These are phyloP conservation scores for Crocuta crocuta DNA, from an alignment of 2,113 vertebrate species.

Conservation along the genomic window DNA sequence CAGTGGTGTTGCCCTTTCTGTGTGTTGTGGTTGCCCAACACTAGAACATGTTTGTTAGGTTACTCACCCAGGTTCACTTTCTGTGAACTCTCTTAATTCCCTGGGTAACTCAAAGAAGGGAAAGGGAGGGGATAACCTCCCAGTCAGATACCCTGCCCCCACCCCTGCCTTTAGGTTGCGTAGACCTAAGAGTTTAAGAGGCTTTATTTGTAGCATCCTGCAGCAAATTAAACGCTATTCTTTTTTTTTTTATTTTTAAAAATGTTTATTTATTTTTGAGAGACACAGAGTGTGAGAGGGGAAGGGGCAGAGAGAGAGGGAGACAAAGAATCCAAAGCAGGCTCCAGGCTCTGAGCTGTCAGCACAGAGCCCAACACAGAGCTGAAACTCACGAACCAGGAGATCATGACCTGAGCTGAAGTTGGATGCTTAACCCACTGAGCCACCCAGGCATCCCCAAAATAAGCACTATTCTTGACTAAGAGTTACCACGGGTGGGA, in stretches of 20 bases:
- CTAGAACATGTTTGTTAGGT: background rate
- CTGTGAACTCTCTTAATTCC: background rate
- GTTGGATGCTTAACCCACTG: too few species aligned
- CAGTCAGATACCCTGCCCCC: background rate
- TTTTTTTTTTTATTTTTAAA: background rate
- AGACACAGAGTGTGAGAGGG: too few species aligned
- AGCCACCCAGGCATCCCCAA: too few species aligned
- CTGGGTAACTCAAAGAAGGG: background rate
- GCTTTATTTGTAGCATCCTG: background rate
- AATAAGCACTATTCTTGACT: background rate
- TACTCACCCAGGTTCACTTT: background rate
- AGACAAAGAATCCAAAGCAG: too few species aligned
- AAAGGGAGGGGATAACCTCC: background rate
- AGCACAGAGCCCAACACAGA: too few species aligned
- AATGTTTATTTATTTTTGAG: too few species aligned
- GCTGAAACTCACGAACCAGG: too few species aligned
- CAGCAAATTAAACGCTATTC: background rate
- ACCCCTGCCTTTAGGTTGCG: rapidly evolving
- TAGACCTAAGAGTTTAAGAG: background rate
- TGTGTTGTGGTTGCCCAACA: background rate
- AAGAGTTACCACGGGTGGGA: background rate
- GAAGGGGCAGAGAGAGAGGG: too few species aligned
- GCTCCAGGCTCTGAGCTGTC: too few species aligned
- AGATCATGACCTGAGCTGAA: too few species aligned
- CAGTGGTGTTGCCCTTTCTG: background rate